Conservation (phyloP, 2,888 invertebrate species). For the Sclerodermus sp. region DNA sequence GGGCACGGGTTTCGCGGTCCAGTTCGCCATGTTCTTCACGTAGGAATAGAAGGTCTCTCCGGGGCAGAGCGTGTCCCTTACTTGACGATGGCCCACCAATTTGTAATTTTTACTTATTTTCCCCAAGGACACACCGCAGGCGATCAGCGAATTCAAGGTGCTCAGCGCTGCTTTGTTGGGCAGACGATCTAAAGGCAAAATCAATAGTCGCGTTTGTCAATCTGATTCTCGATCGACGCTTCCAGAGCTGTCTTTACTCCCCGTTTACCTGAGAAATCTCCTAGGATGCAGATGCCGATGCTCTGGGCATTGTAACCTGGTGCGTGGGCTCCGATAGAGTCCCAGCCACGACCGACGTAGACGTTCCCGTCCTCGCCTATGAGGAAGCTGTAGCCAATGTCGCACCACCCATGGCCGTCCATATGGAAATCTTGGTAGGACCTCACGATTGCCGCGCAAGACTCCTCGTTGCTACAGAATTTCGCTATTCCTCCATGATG, state of each 20-base stretch:
- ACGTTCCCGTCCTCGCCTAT: constrained; percentile 60
- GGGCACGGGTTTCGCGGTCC: constrained; percentile 37
- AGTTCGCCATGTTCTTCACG: constrained; percentile 46
- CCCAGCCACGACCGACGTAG: constrained; percentile 58
- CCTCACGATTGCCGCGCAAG: constrained; percentile 46
- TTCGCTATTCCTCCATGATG: constrained; percentile 51
- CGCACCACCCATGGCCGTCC: constrained; percentile 51
- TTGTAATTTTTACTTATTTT: constrained; percentile 45
- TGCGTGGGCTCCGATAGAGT: constrained; percentile 53
- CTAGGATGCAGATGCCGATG: constrained; percentile 55
- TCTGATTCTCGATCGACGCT: too few species aligned
- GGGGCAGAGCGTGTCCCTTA: constrained; percentile 50
- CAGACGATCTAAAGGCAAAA: too few species aligned
- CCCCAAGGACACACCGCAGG: constrained; percentile 43
- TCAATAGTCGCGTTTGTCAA: too few species aligned
- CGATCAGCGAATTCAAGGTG: constrained; percentile 43
- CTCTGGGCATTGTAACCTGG: constrained; percentile 55
- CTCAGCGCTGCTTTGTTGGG: constrained; percentile 32
- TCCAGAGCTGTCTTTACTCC: too few species aligned
- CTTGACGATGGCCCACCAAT: constrained; percentile 55
- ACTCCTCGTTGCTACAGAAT: constrained; percentile 40
- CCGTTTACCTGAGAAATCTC: constrained; percentile 50
- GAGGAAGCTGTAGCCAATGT: constrained; percentile 58
- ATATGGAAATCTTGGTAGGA: constrained; percentile 53
- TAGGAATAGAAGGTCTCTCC: constrained; percentile 51